Evolutionary conservation across 2,797 vertebrate species (phyloP).

Genomic region (Pagetopsis macropterus): DNA sequence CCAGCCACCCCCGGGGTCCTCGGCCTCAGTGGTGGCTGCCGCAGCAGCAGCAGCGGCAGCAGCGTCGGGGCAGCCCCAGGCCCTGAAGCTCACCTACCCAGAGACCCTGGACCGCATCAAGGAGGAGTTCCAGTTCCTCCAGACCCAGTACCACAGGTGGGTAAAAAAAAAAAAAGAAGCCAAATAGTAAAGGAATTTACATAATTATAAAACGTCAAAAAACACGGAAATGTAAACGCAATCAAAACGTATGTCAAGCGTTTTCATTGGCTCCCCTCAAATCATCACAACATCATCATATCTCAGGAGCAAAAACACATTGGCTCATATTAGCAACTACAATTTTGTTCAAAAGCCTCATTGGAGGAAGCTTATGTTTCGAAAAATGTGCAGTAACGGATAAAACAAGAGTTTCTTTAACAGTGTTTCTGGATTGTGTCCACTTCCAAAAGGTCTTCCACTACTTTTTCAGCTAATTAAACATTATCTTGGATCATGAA

Average conservation of each 20-base stretch:
- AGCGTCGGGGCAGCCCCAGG: conserved; percentile 86
- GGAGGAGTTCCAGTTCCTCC: conserved; percentile 94
- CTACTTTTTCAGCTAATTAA: too few species aligned
- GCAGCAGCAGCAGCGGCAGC: conserved; percentile 83
- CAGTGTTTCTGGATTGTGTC: background rate
- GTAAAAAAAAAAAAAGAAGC: conserved; percentile 7
- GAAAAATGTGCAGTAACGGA: background rate
- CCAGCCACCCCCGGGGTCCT: conserved; percentile 87
- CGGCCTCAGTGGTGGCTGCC: conserved; percentile 81
- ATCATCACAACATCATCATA: background rate
- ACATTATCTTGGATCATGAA: too few species aligned
- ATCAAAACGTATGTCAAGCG: background rate
- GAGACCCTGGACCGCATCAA: conserved; percentile 94
- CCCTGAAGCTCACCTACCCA: conserved; percentile 92
- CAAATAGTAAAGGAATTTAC: background rate
- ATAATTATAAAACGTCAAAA: background rate
- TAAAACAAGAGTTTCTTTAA: background rate
- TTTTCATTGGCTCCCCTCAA: background rate
- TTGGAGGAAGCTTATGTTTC: background rate
- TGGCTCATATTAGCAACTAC: background rate
- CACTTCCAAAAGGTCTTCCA: too few species aligned
- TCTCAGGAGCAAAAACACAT: background rate
- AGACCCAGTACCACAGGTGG: conserved; percentile 94
- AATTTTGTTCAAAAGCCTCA: background rate
- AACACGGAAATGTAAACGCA: background rate